Evolutionary conservation across 2,888 invertebrate genomes (phyloP).

Genomic region (Euproctis similis): DNA sequence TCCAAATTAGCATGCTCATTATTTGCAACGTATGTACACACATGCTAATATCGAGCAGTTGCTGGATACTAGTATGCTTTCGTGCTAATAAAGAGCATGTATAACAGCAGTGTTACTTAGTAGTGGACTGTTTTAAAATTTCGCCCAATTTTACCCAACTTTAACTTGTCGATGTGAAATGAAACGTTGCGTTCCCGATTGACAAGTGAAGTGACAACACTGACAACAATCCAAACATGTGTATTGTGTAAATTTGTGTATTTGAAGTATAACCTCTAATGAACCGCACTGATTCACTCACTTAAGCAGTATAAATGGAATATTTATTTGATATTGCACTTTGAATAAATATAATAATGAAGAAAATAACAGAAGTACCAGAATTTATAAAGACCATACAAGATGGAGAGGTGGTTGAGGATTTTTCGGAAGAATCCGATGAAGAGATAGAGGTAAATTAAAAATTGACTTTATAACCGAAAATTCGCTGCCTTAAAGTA

Average conservation of each 20-base stretch:
- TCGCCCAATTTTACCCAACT: too few species aligned
- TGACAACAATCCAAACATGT: conserved; percentile 23
- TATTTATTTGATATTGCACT: too few species aligned
- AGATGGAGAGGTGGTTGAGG: conserved; percentile 87
- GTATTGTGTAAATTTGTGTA: too few species aligned
- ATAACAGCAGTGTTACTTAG: too few species aligned
- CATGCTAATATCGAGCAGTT: too few species aligned
- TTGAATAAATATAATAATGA: conserved; percentile 25
- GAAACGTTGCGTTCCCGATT: conserved; percentile 5
- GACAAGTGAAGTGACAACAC: background rate
- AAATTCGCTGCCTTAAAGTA: too few species aligned
- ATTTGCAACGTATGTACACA: too few species aligned
- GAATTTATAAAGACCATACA: conserved; percentile 89
- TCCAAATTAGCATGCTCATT: too few species aligned
- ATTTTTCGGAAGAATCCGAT: conserved; percentile 88
- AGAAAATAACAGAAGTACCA: conserved; percentile 44
- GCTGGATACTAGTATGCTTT: too few species aligned
- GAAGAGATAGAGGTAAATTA: conserved; percentile 82
- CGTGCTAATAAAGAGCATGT: too few species aligned
- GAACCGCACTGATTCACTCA: conserved; percentile 3
- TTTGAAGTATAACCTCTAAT: conserved; percentile 38
- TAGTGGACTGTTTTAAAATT: too few species aligned
- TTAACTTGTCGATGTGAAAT: conserved; percentile 2
- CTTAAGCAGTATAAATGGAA: conserved; percentile 16
- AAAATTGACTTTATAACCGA: too few species aligned